phyloP scores from a whole-genome alignment of 2,797 vertebrate genomes.

The Enteromius afrohamiltoni region DNA sequence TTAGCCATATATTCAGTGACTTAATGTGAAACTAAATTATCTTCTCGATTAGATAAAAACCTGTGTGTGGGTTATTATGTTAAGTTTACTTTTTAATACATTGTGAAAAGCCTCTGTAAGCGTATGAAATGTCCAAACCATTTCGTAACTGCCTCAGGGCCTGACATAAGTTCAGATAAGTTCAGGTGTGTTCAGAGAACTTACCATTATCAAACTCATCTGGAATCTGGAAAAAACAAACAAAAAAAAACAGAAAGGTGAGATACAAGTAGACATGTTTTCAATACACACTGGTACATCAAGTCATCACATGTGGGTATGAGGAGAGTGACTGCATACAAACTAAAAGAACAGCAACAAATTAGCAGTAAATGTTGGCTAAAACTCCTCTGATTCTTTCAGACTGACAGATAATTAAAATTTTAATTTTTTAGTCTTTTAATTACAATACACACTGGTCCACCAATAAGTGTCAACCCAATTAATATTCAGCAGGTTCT shows the following conservation, averaged over 20 bases:
- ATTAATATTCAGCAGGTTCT: constrained; percentile 66
- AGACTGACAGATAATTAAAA: neutral
- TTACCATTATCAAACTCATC: constrained; percentile 92
- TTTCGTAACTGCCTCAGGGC: neutral
- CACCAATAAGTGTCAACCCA: constrained; percentile 60
- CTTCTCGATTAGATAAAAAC: neutral
- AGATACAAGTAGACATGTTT: neutral
- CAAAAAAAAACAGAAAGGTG: constrained; percentile 43
- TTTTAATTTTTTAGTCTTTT: neutral
- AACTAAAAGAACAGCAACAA: neutral
- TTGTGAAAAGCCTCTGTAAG: neutral
- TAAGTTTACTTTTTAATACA: neutral
- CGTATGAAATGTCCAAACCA: neutral
- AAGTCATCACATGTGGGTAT: constrained; percentile 46
- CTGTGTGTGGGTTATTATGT: neutral
- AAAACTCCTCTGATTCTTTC: neutral
- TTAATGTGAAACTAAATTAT: neutral
- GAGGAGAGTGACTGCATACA: neutral
- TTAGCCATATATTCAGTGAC: neutral
- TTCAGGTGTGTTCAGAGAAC: constrained; percentile 60
- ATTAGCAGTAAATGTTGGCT: neutral
- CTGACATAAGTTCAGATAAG: constrained; percentile 4
- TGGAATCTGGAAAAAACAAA: constrained; percentile 78
- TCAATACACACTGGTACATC: constrained; percentile 3
- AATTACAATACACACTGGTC: constrained; percentile 23